A percentile compares a stretch with the other conserved stretches of the same genome.
Evolutionary conservation across 23 tunicate species (phyloP).

Genomic region (Ascidia mentula): DNA sequence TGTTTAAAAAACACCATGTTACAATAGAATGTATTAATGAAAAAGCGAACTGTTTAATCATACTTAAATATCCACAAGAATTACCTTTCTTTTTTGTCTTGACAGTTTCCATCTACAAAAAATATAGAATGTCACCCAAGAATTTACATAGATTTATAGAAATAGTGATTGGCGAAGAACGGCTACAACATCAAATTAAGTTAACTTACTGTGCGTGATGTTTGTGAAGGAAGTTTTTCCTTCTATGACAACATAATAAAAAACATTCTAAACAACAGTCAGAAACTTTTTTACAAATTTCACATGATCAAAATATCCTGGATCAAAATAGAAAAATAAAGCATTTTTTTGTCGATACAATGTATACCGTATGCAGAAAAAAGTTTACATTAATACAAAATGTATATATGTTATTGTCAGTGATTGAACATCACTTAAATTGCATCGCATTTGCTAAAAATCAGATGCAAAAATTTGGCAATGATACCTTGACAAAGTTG

Average conservation of each 20-base stretch:
- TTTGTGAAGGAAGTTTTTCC: neutral
- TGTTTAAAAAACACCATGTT: no score
- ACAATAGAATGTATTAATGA: no score
- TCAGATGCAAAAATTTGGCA: neutral
- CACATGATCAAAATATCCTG: no score
- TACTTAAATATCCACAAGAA: no score
- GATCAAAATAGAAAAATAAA: no score
- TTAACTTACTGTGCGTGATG: neutral
- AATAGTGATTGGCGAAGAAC: neutral
- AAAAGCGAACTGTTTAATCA: no score
- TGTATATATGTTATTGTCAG: no score
- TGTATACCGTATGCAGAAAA: no score
- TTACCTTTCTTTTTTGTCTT: constrained; percentile 15
- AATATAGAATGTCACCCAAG: neutral
- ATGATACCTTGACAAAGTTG: constrained; percentile 74
- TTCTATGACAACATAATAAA: neutral
- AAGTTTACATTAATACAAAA: no score
- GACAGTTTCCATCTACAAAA: constrained; percentile 16
- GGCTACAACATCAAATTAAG: neutral
- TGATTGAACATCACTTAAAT: no score
- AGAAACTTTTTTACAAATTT: neutral
- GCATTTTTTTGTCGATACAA: no score
- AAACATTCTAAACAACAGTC: neutral
- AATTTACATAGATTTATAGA: neutral
- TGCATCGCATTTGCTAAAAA: no score